Evolutionary conservation across 2,888 invertebrate species (phyloP), one percentile per base, ranked within the genome.

Genomic region (Cremastobaeus sp.): DNA sequence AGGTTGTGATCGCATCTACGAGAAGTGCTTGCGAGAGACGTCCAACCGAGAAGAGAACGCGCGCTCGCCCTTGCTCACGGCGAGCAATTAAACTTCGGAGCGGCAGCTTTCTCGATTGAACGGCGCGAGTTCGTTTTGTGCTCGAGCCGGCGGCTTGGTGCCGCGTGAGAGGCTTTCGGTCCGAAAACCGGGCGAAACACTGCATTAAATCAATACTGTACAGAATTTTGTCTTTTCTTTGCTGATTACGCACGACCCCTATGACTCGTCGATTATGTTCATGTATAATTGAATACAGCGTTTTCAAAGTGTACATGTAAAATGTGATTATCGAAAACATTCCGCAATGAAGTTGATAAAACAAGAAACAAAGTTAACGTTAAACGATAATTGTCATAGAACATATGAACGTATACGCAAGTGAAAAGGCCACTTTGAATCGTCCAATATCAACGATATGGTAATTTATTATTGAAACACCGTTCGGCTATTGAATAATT

Each of bases 231-330:
- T 3, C 17, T 15, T 30, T 30, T 50, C 0, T 30, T 35, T 50
- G n/a, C 25, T 18, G 18, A 9, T 48, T 55, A 70, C 70, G 70
- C 70, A 70, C 70, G 70, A 70, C 70, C 62, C 70, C 70, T 70
- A 64, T 70, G 60, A 43, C 47, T 62, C 17, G 50, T 59, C 14
- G 34, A 70, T 52, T 43, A 68, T 68, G 50, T 50, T 39, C 41
- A 41, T 45, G 59, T 68, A 39, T 52, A 50, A 59, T 28, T 59
- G 59, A 59, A 50, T 68, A 59, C 52, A 59, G 50, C 41, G 68
- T 35, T 68, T 59, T 43, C 20, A 48, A 59, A 50, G 57, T 68
- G 50, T 68, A 59, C 50, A 69, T 54, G 68, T 52, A 59, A 34
- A 45, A 66, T 60, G 60, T 69, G 54, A 52, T 9, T 32, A 20